Evolutionary conservation across 2,888 invertebrate genomes (phyloP), one percentile per base, ranked within the genome.

Genomic region (Volucella inflata): DNA sequence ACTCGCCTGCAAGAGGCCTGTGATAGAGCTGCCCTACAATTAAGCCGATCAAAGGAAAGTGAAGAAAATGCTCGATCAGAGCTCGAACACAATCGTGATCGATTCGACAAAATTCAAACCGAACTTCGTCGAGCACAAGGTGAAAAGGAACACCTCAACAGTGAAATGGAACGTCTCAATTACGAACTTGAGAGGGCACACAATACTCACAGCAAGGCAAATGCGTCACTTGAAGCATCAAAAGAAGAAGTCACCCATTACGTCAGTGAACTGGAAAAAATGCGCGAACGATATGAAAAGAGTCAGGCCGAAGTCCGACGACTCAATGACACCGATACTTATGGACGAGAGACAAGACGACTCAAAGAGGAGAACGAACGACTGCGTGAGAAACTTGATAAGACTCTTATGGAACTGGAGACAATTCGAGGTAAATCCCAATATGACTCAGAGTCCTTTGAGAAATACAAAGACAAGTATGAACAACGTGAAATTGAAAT

Each of bases 1-100:
- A 94, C 96, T 65, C 94, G 97, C 82, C 92, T 97, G 70, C 97
- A 98, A 91, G 98, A 98, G 93, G 95, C 97, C 93, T 97, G 97
- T 90, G 97, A 98, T 89, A 94, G 98, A 87, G 96, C 97, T 14
- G 95, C 96, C 11, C 93, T 98, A 88, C 97, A 98, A 91, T 93
- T 98, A 36, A 95, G 95, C 76, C 94, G 98, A 88, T 95, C 96
- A 68, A 97, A 97, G 91, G 98, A 98, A 92, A 94, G 95, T 89
- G 98, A 98, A 93, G 98, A 98, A 88, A 98, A 98, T 91, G 95
- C 96, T 38, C 97, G 97, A 89, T 96, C 96, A 90, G 98, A 98
- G 89, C 93, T 97, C 36, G 97, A 97, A 91, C 96, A 98, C 94
- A 95, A 97, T 87, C 94, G 97, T 59, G 98, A 98, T 89, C 94